Evolutionary conservation across 2,888 invertebrate genomes (phyloP).

Genomic region (Clitarchus hookeri): DNA sequence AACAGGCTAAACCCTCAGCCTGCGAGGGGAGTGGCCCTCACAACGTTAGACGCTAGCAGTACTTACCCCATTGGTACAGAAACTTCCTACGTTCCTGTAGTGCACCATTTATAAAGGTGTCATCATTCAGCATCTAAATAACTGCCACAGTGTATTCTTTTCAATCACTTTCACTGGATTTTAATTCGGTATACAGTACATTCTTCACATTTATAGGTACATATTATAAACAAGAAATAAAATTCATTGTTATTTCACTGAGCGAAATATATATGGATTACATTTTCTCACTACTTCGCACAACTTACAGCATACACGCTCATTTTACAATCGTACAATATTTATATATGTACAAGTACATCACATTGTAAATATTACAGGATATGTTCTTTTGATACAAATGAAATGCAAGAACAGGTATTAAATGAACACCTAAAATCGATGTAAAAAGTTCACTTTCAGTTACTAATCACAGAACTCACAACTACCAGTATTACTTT

Average conservation of each 20-base stretch:
- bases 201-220: slow-evolving; percentile 6
- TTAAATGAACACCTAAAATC: slow-evolving; percentile 35
- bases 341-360: slow-evolving; percentile 24
- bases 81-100: background rate
- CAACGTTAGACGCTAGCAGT: too few species aligned
- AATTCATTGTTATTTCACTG: slow-evolving; percentile 30
- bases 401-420: slow-evolving; percentile 21
- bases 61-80: too few species aligned
- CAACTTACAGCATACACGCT: background rate
- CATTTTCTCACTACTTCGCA: background rate
- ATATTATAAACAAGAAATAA: slow-evolving; percentile 24
- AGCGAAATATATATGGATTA: slow-evolving; percentile 30
- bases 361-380: slow-evolving; percentile 24
- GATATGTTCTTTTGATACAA: slow-evolving; percentile 26
- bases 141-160: background rate
- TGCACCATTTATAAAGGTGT: background rate
- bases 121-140: background rate
- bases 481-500: slow-evolving; percentile 29
- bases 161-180: background rate
- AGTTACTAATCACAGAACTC: slow-evolving; percentile 33
- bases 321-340: background rate
- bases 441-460: slow-evolving; percentile 39
- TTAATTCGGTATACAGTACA: background rate
- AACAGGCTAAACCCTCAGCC: too few species aligned
- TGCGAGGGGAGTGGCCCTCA: too few species aligned